These are phyloP conservation scores for Halesus radiatus DNA, from an alignment of 1,140 invertebrate genomes.

Conservation along the genomic window DNA sequence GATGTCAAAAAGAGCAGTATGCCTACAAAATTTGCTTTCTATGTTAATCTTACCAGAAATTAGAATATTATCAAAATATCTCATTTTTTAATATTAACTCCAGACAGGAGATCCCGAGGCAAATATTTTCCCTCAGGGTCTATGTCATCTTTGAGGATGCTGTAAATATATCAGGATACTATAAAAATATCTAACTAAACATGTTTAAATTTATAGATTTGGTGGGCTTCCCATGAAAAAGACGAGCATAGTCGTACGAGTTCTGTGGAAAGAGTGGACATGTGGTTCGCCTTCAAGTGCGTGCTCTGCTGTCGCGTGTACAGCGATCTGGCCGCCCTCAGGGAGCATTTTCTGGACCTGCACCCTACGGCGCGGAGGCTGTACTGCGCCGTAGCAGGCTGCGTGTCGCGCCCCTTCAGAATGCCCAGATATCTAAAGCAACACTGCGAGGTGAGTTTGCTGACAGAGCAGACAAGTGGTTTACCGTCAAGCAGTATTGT, in stretches of 20 bases:
- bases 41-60: no score
- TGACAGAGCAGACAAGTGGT: no score
- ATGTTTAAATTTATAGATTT: slow-evolving; percentile 13
- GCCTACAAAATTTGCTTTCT: no score
- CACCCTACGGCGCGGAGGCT: slow-evolving; percentile 65
- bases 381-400: slow-evolving; percentile 64
- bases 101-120: no score
- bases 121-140: no score
- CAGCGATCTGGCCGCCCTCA: slow-evolving; percentile 60
- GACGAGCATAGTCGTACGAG: not conserved
- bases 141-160: no score
- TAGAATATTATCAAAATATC: no score
- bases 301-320: slow-evolving; percentile 62
- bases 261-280: not conserved
- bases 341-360: slow-evolving; percentile 61
- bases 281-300: slow-evolving; percentile 60
- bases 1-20: no score
- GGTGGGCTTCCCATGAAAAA: slow-evolving; percentile 40
- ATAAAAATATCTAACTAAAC: no score
- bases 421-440: slow-evolving; percentile 65
- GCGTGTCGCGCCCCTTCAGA: slow-evolving; percentile 64
- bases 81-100: no score
- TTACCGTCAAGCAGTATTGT: no score
- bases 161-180: no score
- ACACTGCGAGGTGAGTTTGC: slow-evolving; percentile 63